Conservation (phyloP, 2,797 vertebrate genomes). For the Hemitrygon akajei region DNA sequence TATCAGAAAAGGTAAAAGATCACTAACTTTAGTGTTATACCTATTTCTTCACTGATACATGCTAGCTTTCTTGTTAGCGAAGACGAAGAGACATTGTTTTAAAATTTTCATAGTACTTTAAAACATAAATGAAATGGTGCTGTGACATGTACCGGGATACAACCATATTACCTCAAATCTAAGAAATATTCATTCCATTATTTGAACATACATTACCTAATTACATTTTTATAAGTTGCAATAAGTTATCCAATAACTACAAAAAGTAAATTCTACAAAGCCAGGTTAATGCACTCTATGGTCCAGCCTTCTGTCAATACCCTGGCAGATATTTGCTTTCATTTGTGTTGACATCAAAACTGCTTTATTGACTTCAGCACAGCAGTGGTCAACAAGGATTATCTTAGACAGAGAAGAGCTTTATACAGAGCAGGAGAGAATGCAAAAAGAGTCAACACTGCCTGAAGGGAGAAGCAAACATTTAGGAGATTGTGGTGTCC, state of each 20-base stretch:
- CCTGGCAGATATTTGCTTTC: not conserved
- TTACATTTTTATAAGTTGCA: not conserved
- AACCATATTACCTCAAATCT: not conserved
- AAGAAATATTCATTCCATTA: not conserved
- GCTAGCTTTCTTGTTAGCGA: too few relatives aligned
- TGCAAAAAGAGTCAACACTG: not conserved
- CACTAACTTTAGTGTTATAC: too few relatives aligned
- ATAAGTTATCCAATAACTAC: not conserved
- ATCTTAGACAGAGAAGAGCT: not conserved
- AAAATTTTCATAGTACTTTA: not conserved
- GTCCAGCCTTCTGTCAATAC: not conserved
- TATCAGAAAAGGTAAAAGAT: not conserved
- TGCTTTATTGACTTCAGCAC: not conserved
- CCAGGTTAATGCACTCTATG: not conserved
- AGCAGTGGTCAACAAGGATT: not conserved
- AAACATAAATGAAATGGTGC: not conserved
- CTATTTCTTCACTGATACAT: too few relatives aligned
- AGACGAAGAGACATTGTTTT: too few relatives aligned
- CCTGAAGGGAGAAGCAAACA: not conserved
- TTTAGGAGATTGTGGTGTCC: too few relatives aligned
- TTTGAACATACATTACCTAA: not conserved
- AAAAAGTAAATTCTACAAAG: not conserved
- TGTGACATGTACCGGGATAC: not conserved
- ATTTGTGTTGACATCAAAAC: not conserved
- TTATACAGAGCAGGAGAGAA: not conserved